Base-by-base conservation (phyloP, 1,140 invertebrate genomes). In the Popillia japonica region DNA sequence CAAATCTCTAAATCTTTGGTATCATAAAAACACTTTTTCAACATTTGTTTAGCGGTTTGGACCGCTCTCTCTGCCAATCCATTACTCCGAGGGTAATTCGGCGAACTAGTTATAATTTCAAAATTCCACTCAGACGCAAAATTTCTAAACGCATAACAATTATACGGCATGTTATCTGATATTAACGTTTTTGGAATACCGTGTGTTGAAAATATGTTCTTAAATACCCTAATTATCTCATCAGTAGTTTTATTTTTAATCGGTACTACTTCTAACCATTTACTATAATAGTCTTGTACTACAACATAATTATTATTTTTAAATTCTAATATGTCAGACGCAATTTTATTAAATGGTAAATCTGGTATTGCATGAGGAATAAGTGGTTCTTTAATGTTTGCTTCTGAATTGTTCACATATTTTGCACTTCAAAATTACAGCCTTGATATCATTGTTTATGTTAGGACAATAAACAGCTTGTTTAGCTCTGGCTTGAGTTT, bases 371-470 rank as follows among this genome's bases (percentile, higher is more conserved):
- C 40, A 77, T 81, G 77, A 42, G 79, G 78, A 14, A 27, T 9
- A 8, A 83, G 81, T 20, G 68, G 44, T 75, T 79, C 78, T 27
- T 34, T 78, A 3, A 48, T 23, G 14, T 74, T 55, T 23, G 59
- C 20, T 20, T 41, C 41, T 14, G 27, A 17, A 78, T 42, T 75
- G 76, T 40, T 55, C n/a, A 48, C 77, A 76, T 73, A 77, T 34
- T 68, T 73, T 23, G n/a, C 23, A 77, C 76, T 73, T 40, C 11
- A 80, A 55, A 14, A 87, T 81, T 7, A 78, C 10, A 22, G 80
- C 78, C 61, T 86, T 83, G 6, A 87, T 83, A 41, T 87, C 79
- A 6, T 76, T 78, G n/a, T 82, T 80, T 79, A 88, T 85, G 0
- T 82, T 77, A 6, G 82, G 83, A 86, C 86, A 34, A 34, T 34